phyloP scores from a whole-genome alignment of 2,797 vertebrate genomes.

The Ctenosaura bakeri region DNA sequence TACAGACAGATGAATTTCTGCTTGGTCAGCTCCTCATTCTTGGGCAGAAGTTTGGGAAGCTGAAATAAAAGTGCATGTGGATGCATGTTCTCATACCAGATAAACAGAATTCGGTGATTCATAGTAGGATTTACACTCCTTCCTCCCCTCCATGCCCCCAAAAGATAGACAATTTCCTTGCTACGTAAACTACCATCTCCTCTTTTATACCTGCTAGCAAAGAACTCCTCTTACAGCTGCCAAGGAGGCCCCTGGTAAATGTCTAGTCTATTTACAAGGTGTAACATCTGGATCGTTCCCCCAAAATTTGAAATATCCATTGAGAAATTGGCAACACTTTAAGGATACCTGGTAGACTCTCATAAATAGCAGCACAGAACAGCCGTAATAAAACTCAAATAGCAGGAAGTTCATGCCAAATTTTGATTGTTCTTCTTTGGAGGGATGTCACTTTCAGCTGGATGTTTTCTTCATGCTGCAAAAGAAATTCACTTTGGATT shows the following conservation, averaged over 20 bases:
- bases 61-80: background rate
- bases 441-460: conserved; percentile 23
- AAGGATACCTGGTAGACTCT: conserved; percentile 20
- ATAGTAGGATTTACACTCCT: background rate
- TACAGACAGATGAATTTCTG: background rate
- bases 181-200: conserved; percentile 19
- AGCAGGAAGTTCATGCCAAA: background rate
- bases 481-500: conserved; percentile 26
- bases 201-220: rapidly evolving
- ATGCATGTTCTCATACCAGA: background rate
- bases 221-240: conserved; percentile 34
- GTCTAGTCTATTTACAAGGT: conserved; percentile 44
- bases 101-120: background rate
- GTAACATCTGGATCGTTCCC: conserved; percentile 60
- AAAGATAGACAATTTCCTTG: background rate
- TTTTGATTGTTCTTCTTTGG: background rate
- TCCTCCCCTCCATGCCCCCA: background rate
- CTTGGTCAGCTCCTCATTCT: background rate
- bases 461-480: conserved; percentile 52
- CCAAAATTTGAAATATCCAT: conserved; percentile 11
- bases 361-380: conserved; percentile 21
- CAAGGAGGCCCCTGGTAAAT: conserved; percentile 9
- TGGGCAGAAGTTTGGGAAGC: background rate
- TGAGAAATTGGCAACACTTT: background rate
- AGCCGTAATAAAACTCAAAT: background rate